Evolutionary conservation across 2,797 vertebrate genomes (phyloP), one percentile per base, ranked within the genome.

Genomic region (Alca torda): DNA sequence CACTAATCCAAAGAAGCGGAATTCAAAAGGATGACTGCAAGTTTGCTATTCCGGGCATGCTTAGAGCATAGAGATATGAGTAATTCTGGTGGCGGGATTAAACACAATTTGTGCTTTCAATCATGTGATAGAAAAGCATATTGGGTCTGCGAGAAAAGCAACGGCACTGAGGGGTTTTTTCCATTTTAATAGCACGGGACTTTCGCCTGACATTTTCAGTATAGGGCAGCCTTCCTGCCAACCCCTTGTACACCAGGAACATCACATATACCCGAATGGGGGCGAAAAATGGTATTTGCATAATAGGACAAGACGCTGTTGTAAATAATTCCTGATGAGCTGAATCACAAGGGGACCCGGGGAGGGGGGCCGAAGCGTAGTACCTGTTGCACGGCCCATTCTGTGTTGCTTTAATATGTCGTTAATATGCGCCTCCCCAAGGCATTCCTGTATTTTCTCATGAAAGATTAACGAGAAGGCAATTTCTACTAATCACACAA

Each of bases 11-110:
- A 50, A 76, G 59, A 60, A 75, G 28, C 46, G n/a, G 64, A 83
- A 91, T 80, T 87, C 63, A 18, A 35, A 73, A 59, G 54, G 39
- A 19, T 78, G 46, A 59, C 46, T 50, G 20, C n/a, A 74, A 63
- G 37, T 89, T 89, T 70, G 60, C 51, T 89, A 39, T 89, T 95
- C 72, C 60, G 76, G 82, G 53, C 84, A 41, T 69, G 84, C 82
- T 85, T 13, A 31, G 25, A 61, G 64, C 79, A n/a, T 1, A 33
- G 57, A 91, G 68, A 83, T 48, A 74, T 0, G 7, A 95, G 75
- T 67, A 87, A 83, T 85, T 80, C 60, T 67, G 56, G 75, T 4
- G 6, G 30, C 26, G 53, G 72, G 87, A 93, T 94, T 88, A 94
- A 93, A 84, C 25, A 74, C 45, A 72, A 46, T 80, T 94, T 85